Evolutionary conservation across 1,140 invertebrate genomes (phyloP), one percentile per base, ranked within the genome.

Genomic region (Episyrphus balteatus): DNA sequence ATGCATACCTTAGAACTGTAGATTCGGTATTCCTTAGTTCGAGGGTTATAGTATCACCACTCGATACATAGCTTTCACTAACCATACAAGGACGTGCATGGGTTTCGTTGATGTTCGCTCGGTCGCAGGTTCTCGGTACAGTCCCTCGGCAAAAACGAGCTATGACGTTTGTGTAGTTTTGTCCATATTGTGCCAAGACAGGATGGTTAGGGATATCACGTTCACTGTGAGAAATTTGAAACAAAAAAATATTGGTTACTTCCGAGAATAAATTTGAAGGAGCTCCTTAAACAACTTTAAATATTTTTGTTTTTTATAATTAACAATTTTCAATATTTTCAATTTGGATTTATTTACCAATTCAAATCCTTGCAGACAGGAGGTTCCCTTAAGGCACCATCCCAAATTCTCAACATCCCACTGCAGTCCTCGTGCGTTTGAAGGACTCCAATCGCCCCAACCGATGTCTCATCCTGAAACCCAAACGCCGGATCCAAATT

Each of bases 381-480:
- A 2, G 83, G 73, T 47, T 83, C 80, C 60, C 83, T 79, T 61
- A 86, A 76, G 19, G 84, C 81, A 1, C 86, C 85, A 59, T 89
- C 86, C 84, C 86, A 89, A 45, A 91, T 79, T 70, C 85, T 83
- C 45, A 91, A 78, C 52, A 84, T 87, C 2, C 83, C 79, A 58
- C 84, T 89, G 50, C 84, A 81, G 59, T 86, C 82, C 57, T 83
- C 80, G 66, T 80, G 65, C 47, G 75, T 71, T 51, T 76, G 70
- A 59, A 78, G 73, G 42, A 75, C 68, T 7, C 62, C 61, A 43
- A 72, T 74, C 13, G 73, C 62, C 0, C 62, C 62, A 30, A 72
- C 73, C 14, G 73, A 73, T 32, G 68, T 77, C 54, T 85, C 82
- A 54, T 66, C 59, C 6, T 63, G 57, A 13, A 58, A 52, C 0